Base-by-base conservation (phyloP, 2,797 vertebrate genomes). In the Crocodylus rhombifer region DNA sequence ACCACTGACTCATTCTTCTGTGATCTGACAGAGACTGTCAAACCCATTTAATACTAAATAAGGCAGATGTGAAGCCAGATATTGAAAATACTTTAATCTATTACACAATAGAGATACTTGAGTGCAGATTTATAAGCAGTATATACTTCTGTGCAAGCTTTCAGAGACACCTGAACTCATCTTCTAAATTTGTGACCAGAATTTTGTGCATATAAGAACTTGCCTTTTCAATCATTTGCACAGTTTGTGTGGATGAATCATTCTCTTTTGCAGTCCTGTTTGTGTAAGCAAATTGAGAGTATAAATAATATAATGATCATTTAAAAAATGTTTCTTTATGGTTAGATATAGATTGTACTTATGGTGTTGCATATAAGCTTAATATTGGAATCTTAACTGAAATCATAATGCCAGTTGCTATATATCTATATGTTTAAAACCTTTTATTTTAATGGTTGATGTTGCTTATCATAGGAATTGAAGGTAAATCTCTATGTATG, bases 11-110 rank as follows among this genome's bases (percentile, higher is more conserved):
- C 33, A 93, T 91, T 55, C 23, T 73, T 93, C 82, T 88, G 81
- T 73, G n/a, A 77, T 62, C 55, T 64, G 51, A 26, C 36, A 83
- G 65, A 26, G 62, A 74, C 63, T 82, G 42, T 77, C 57, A 94
- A 92, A 86, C 33, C 71, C 77, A 89, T 91, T 94, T 95, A 78
- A 91, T 71, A 91, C 16, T 82, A 80, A 78, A 57, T 7, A 77
- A 62, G 58, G 16, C 28, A 62, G 23, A 61, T 16, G 10, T 14
- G 30, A 78, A 42, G 23, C 33, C 58, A 78, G 30, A 4, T 25
- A 61, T 5, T 36, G 10, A 4, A 89, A 42, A 7, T 73, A 11
- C 16, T 74, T 74, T 56, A 30, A 4, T 6, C 15, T 65, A 56
- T 21, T 73, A 58, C 5, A 60, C 12, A 25, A 60, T 9, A 64